Conservation (phyloP, 2,113 vertebrate genomes). For the Abramis brama region DNA sequence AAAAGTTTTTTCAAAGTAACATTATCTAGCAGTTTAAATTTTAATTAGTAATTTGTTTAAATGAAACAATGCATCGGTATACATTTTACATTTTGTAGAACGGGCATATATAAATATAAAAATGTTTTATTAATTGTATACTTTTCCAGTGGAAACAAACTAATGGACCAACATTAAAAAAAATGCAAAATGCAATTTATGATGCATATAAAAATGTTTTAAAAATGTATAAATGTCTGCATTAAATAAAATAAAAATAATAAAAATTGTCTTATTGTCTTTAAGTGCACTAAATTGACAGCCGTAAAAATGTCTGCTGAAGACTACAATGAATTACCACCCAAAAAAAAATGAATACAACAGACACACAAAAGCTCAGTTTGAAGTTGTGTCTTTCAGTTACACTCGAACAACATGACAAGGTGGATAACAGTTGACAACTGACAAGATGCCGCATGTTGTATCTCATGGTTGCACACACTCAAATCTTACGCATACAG, state of each 20-base stretch:
- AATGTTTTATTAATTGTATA: too few species aligned
- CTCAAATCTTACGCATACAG: neutral
- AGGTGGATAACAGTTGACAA: slow-evolving; percentile 17
- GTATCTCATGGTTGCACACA: neutral
- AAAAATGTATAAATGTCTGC: neutral
- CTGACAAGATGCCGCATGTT: neutral
- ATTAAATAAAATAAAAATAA: too few species aligned
- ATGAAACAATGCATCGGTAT: neutral
- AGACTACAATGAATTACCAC: neutral
- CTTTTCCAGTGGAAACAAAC: too few species aligned
- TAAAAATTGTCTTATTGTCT: too few species aligned
- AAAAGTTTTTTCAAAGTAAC: neutral
- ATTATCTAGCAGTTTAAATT: neutral
- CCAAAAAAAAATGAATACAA: neutral
- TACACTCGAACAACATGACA: neutral
- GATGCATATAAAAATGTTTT: too few species aligned
- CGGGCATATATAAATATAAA: too few species aligned
- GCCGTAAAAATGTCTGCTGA: neutral
- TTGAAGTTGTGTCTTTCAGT: neutral
- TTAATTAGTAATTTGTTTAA: neutral
- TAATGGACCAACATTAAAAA: too few species aligned
- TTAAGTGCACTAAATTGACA: neutral
- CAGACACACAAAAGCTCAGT: slow-evolving; percentile 4
- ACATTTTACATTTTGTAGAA: neutral
- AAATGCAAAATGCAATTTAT: too few species aligned